Evolutionary conservation across 2,888 invertebrate species (phyloP), one percentile per base, ranked within the genome.

Genomic region (Drosophila recens): DNA sequence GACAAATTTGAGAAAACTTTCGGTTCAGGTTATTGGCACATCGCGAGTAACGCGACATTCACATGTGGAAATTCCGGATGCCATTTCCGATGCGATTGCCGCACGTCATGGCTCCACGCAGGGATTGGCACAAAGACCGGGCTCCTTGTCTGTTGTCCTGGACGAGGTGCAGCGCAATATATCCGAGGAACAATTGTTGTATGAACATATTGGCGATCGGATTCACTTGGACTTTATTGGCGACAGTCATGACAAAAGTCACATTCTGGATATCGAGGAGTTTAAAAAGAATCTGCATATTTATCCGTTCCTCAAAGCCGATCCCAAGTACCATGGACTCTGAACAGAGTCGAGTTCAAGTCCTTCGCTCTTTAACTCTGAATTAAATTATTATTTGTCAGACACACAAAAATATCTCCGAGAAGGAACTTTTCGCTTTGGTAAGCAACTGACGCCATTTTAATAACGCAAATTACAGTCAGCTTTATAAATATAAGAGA

Each of bases 1-100:
- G 38, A 3, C 38, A n/a, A 87, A 91, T 69, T 61, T 91, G 2
- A 83, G 91, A 3, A 93, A 93, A 65, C 79, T 93, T 0, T 93
- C 93, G 0, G 80, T 93, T 3, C 93, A 93, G 72, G 92, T 93
- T 3, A 89, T 92, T 27, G 91, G 89, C 3, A 71, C 84, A 4
- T 13, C 57, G 1, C 62, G 27, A 0, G n/a, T 48, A 0, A 27
- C 56, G 0, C 49, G 57, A 2, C 48, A 48, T 2, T 51, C 62
- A 2, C 17, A 56, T 1, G 38, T 49, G 0, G 65, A 68, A 11
- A 5, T 13, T 5, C n/a, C 17, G 1, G 30, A 54, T 15, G 58
- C 81, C 0, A 70, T 70, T 23, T 48, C 70, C 8, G 67, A 63
- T 17, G 46, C 69, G 0, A 33, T 64, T 15, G 48, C 64, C 9